A percentile compares a stretch with the other conserved stretches of the same genome.
These are phyloP conservation scores for Drosophila koepferae DNA, from an alignment of 2,888 invertebrate genomes.

Conservation along the genomic window DNA sequence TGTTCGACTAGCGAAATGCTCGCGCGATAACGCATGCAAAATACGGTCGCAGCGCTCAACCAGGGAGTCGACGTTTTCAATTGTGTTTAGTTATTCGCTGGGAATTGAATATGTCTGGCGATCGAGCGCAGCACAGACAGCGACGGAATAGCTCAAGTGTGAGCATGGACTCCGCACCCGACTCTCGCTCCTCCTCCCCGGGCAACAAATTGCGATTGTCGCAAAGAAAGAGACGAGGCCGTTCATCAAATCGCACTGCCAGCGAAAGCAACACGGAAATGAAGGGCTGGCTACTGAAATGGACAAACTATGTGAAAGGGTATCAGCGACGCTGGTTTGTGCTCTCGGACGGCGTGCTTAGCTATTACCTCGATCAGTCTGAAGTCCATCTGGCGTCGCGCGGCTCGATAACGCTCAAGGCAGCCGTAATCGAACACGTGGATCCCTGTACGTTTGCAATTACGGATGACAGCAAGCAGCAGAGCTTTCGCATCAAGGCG, in stretches of 20 bases:
- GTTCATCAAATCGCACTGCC: neutral
- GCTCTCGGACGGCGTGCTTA: conserved; percentile 96
- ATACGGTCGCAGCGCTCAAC: conserved; percentile 21
- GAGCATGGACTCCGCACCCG: conserved; percentile 8
- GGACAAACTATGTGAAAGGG: conserved; percentile 99
- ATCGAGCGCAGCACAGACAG: conserved; percentile 22
- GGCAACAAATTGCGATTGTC: conserved; percentile 24
- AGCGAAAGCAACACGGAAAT: conserved; percentile 80
- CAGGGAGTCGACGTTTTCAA: conserved; percentile 18
- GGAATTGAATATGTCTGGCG: conserved; percentile 49
- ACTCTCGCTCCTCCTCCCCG: neutral
- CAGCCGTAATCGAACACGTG: conserved; percentile 96
- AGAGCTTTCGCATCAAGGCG: conserved; percentile 94
- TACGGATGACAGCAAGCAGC: conserved; percentile 98
- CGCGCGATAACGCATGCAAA: conserved; percentile 36
- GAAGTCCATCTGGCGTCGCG: conserved; percentile 99
- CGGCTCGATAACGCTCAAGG: conserved; percentile 97
- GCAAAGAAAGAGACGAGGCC: conserved; percentile 28
- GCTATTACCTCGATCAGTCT: conserved; percentile 94
- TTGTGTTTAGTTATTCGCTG: conserved; percentile 30
- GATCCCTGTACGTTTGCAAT: conserved; percentile 98
- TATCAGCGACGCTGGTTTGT: conserved; percentile 99
- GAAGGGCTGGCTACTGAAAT: conserved; percentile 97
- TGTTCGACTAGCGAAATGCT: conserved; percentile 14
- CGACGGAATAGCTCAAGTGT: conserved; percentile 17